Conservation (phyloP, 2,113 vertebrate species). For the Syngnathus floridae region DNA sequence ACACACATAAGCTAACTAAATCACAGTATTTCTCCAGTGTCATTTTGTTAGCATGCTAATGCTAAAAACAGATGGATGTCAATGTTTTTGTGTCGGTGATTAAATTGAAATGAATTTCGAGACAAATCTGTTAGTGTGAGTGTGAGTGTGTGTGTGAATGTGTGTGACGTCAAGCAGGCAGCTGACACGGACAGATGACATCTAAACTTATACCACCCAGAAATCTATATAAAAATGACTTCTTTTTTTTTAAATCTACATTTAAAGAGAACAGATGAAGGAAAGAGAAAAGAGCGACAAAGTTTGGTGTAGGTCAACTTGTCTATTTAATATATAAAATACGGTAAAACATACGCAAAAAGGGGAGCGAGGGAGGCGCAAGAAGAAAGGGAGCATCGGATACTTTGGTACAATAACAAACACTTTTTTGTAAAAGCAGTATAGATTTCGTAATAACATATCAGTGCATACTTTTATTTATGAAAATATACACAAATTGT, state of each 20-base stretch:
- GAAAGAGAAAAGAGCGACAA: not conserved
- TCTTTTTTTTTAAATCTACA: not conserved
- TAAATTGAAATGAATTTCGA: not conserved
- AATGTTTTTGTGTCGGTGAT: not conserved
- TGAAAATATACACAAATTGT: slow-evolving; percentile 95
- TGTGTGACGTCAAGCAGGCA: slow-evolving; percentile 45
- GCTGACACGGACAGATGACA: slow-evolving; percentile 37
- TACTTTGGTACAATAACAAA: slow-evolving; percentile 92
- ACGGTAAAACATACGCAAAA: slow-evolving; percentile 80
- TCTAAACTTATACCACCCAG: no score
- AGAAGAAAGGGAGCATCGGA: slow-evolving; percentile 78
- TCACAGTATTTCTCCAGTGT: not conserved
- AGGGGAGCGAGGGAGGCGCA: slow-evolving; percentile 52
- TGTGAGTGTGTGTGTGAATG: slow-evolving; percentile 21
- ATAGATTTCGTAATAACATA: slow-evolving; percentile 89
- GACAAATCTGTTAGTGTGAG: slow-evolving; percentile 3
- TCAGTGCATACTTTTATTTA: slow-evolving; percentile 94
- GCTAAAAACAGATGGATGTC: not conserved
- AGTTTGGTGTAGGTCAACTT: slow-evolving; percentile 70
- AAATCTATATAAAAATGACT: not conserved
- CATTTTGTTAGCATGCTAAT: not conserved
- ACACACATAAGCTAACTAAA: not conserved
- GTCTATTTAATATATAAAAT: slow-evolving; percentile 85
- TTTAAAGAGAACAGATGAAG: not conserved
- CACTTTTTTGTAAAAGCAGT: slow-evolving; percentile 89